phyloP scores from a whole-genome alignment of 2,888 invertebrate species.

The Yponomeuta sedellus region DNA sequence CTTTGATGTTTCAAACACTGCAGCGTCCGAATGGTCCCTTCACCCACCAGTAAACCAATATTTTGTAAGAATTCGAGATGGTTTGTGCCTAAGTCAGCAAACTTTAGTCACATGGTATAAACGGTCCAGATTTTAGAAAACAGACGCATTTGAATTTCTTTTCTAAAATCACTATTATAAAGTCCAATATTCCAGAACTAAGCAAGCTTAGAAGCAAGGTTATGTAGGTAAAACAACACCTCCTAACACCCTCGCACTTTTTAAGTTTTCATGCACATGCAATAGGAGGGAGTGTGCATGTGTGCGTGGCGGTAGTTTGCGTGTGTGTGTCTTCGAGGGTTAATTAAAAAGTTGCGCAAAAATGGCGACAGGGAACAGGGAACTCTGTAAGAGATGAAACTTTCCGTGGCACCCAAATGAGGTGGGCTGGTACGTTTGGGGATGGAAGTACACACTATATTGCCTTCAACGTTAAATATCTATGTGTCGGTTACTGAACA shows the following conservation, averaged over 20 bases:
- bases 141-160: neutral
- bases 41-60: no score
- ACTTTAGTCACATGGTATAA: neutral
- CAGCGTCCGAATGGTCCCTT: no score
- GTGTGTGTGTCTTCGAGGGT: slow-evolving; percentile 33
- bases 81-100: neutral
- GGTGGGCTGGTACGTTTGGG: neutral
- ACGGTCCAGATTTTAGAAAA: no score
- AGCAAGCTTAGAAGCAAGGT: neutral
- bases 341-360: slow-evolving; percentile 58
- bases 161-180: slow-evolving; percentile 3
- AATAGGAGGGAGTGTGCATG: neutral
- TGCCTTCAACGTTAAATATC: no score
- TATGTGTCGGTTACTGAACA: no score
- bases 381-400: slow-evolving; percentile 9
- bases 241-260: slow-evolving; percentile 2
- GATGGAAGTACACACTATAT: no score
- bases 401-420: slow-evolving; percentile 2
- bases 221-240: neutral
- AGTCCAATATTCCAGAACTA: neutral
- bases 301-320: neutral
- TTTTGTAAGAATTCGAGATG: no score
- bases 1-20: no score
- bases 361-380: slow-evolving; percentile 11
- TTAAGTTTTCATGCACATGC: neutral